phyloP scores from a whole-genome alignment of 2,888 invertebrate species.

The Hydriomena furcata region DNA sequence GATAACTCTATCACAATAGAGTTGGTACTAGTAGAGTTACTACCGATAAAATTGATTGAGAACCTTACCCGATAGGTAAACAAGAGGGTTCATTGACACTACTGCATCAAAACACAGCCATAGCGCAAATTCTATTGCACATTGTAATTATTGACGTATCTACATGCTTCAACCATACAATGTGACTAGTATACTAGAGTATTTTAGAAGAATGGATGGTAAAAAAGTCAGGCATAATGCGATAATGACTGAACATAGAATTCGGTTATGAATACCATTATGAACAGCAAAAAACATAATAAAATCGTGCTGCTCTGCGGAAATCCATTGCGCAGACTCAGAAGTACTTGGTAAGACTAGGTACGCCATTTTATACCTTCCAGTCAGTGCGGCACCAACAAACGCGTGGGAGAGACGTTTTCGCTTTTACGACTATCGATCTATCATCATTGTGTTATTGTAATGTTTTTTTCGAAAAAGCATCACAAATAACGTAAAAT shows the following conservation, averaged over 20 bases:
- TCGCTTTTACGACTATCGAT: slow-evolving; percentile 56
- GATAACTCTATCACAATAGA: no score
- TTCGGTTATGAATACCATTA: neutral
- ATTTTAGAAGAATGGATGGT: no score
- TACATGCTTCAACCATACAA: no score
- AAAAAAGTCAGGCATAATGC: neutral
- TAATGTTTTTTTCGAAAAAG: slow-evolving; percentile 67
- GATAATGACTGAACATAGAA: no score
- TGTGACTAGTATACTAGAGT: no score
- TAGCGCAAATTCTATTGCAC: no score
- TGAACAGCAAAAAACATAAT: neutral
- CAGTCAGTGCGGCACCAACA: slow-evolving; percentile 63
- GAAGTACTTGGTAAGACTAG: neutral
- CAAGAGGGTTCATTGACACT: no score
- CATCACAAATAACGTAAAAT: slow-evolving; percentile 54
- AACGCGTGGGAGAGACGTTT: slow-evolving; percentile 43
- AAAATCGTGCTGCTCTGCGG: slow-evolving; percentile 29
- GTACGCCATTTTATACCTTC: slow-evolving; percentile 37
- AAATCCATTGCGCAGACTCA: slow-evolving; percentile 38
- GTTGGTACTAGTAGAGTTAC: no score
- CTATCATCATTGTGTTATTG: slow-evolving; percentile 59
- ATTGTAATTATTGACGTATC: no score
- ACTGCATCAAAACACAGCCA: no score
- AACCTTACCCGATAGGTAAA: no score
- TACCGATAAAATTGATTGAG: no score